These are phyloP conservation scores for Xyrauchen texanus DNA, from an alignment of 2,113 vertebrate genomes.

Conservation along the genomic window DNA sequence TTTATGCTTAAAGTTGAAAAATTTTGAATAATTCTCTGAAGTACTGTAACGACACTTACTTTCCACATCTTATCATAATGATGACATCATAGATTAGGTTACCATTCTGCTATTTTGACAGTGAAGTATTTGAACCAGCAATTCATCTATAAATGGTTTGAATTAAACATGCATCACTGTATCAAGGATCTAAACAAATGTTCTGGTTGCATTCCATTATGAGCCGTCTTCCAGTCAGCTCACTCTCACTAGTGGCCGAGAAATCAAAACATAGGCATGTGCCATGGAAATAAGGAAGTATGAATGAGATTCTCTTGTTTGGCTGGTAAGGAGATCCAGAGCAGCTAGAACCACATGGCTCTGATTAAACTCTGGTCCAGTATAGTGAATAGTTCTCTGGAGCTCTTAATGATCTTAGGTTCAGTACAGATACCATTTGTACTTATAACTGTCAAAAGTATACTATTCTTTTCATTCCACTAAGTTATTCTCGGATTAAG, in stretches of 20 bases:
- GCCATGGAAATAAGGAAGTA: conserved; percentile 51
- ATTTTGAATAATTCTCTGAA: no score
- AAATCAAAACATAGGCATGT: conserved; percentile 70
- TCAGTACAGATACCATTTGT: conserved; percentile 28
- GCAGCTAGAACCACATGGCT: conserved; percentile 27
- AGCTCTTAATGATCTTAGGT: conserved; percentile 19
- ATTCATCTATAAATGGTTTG: neutral
- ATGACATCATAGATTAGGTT: neutral
- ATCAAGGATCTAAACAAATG: conserved; percentile 14
- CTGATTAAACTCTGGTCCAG: conserved; percentile 38
- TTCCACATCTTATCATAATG: no score
- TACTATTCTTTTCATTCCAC: neutral
- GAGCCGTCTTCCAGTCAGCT: conserved; percentile 57
- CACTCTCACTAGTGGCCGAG: conserved; percentile 53
- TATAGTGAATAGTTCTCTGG: conserved; percentile 25
- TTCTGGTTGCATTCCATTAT: conserved; percentile 23
- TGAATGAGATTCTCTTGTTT: conserved; percentile 47
- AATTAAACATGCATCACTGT: neutral
- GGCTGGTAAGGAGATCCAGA: conserved; percentile 46
- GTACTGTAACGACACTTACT: no score
- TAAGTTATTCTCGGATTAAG: no score
- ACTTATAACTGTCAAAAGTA: conserved; percentile 20
- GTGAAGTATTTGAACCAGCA: neutral
- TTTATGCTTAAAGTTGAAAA: no score
- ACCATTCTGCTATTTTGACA: neutral